Percentiles rank a stretch among this genome's conserved stretches.
phyloP scores from a whole-genome alignment of 1,140 invertebrate genomes.

The Euura lappo region DNA sequence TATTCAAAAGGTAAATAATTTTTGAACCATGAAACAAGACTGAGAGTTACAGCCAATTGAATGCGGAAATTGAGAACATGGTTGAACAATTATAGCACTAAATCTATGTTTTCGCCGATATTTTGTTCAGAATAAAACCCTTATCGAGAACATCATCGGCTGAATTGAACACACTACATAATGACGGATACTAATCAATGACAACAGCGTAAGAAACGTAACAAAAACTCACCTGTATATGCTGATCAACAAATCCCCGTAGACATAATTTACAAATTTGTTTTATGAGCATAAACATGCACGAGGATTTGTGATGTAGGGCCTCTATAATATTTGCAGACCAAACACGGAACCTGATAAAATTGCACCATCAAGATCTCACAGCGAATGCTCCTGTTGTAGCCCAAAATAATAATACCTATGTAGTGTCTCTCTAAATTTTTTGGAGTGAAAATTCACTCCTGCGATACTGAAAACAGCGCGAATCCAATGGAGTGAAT shows the following conservation, averaged over 20 bases:
- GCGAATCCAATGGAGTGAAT: too few species aligned
- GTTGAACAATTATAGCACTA: constrained; percentile 72
- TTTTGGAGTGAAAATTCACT: too few species aligned
- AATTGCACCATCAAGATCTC: constrained; percentile 24
- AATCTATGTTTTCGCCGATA: constrained; percentile 76
- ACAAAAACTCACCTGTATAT: too few species aligned
- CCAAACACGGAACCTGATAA: constrained; percentile 25
- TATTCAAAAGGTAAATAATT: too few species aligned
- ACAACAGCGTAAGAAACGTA: constrained; percentile 31
- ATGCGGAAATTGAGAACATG: constrained; percentile 70
- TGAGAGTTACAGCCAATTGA: not conserved
- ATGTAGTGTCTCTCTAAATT: too few species aligned
- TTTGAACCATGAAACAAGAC: too few species aligned
- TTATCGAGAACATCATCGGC: constrained; percentile 65
- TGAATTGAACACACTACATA: constrained; percentile 63
- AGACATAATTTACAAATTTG: too few species aligned
- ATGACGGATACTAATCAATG: constrained; percentile 40
- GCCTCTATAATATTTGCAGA: constrained; percentile 44
- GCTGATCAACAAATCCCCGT: too few species aligned
- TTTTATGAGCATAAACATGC: too few species aligned
- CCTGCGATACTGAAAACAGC: too few species aligned
- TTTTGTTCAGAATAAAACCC: constrained; percentile 67
- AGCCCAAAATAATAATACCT: constrained; percentile 26
- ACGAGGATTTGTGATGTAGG: constrained; percentile 33
- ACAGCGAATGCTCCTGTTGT: constrained; percentile 25